Conservation (phyloP, 2,797 vertebrate genomes). For the Catamblyrhynchus diadema region DNA sequence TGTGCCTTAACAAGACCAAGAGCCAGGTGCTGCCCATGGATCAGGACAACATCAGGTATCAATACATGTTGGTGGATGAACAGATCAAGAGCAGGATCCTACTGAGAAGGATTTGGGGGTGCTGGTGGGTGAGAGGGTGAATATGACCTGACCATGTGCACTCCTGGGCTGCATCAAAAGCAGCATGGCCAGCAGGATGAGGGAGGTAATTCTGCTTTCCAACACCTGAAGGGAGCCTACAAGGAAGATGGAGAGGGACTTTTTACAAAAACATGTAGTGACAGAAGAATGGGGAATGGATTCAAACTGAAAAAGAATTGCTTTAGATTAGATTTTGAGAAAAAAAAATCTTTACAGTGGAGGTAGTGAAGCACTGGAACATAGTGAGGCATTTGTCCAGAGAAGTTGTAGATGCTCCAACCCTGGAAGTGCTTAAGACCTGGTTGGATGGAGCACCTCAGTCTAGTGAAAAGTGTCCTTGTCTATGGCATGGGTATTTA, state of each 20-base stretch:
- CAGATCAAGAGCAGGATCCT: not conserved
- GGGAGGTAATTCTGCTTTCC: not conserved
- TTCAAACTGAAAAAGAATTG: not conserved
- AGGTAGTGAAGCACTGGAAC: not conserved
- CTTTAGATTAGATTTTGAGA: not conserved
- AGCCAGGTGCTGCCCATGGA: not conserved
- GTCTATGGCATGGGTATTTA: fast-evolving
- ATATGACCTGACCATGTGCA: fast-evolving
- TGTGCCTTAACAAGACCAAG: not conserved
- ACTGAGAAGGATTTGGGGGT: not conserved
- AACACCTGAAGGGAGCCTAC: not conserved
- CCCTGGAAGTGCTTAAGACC: not conserved
- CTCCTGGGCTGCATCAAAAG: not conserved
- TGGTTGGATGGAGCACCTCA: not conserved
- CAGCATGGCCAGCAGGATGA: not conserved
- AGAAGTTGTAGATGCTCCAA: not conserved
- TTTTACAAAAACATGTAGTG: not conserved
- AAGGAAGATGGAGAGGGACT: not conserved
- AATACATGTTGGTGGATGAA: not conserved
- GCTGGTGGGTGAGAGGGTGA: not conserved
- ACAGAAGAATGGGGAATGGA: not conserved
- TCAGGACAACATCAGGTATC: not conserved
- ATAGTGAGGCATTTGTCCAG: not conserved
- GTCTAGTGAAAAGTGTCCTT: not conserved
- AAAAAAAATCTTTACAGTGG: not conserved